Percentiles rank a stretch among this genome's conserved stretches.
Conservation (phyloP, 1,140 invertebrate genomes). For the Drosophila kohkoa region DNA sequence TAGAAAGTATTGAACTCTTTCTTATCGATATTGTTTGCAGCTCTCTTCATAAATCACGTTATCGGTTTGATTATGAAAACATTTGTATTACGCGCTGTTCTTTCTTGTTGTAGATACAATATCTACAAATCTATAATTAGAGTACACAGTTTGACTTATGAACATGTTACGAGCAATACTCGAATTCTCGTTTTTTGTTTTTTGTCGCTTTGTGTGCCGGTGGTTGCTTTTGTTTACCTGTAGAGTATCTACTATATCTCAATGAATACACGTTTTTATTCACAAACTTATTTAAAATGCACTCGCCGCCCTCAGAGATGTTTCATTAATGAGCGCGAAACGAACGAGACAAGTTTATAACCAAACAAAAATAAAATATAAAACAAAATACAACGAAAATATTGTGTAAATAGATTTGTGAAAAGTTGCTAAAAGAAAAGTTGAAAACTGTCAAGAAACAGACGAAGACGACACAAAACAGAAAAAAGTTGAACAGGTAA, state of each 20-base stretch:
- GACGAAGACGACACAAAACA: slow-evolving; percentile 33
- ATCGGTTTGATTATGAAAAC: slow-evolving; percentile 55
- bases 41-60: slow-evolving; percentile 28
- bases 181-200: slow-evolving; percentile 28
- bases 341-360: slow-evolving; percentile 33
- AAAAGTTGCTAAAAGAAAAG: slow-evolving; percentile 25
- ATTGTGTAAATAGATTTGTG: slow-evolving; percentile 24
- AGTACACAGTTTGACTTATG: slow-evolving; percentile 44
- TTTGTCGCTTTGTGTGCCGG: slow-evolving; percentile 34
- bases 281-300: slow-evolving; percentile 57
- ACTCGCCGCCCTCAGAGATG: slow-evolving; percentile 5
- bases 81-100: slow-evolving; percentile 55
- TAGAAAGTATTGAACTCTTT: slow-evolving; percentile 52
- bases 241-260: slow-evolving; percentile 6
- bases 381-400: not conserved
- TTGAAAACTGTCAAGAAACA: slow-evolving; percentile 29
- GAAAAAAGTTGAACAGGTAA: slow-evolving; percentile 42
- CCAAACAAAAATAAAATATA: slow-evolving; percentile 17
- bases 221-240: slow-evolving; percentile 62
- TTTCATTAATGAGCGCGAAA: slow-evolving; percentile 61
- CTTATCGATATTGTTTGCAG: slow-evolving; percentile 41
- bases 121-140: slow-evolving; percentile 77
- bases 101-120: slow-evolving; percentile 61
- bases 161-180: slow-evolving; percentile 27
- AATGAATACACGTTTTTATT: slow-evolving; percentile 35